phyloP scores from a whole-genome alignment of 2,888 invertebrate species.

The Sphaerophoria rueppellii region DNA sequence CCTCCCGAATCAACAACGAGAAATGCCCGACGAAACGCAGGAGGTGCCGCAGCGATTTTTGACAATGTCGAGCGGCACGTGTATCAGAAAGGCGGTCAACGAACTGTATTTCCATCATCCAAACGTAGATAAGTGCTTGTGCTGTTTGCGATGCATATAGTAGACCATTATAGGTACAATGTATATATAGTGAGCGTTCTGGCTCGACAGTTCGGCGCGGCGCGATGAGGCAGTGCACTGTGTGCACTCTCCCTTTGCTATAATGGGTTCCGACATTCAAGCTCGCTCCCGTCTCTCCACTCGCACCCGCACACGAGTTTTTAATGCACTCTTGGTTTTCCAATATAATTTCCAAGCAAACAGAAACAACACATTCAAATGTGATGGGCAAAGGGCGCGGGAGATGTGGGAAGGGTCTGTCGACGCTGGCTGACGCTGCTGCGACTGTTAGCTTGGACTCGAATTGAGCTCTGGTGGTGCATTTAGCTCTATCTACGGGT shows the following conservation, averaged over 20 bases:
- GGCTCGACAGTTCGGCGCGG: slow-evolving; percentile 9
- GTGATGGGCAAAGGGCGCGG: background rate
- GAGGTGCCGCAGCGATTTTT: slow-evolving; percentile 50
- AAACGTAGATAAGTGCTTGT: slow-evolving; percentile 24
- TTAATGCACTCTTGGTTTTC: slow-evolving; percentile 22
- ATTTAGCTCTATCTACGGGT: too few species aligned
- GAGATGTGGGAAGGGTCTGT: background rate
- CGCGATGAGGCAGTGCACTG: slow-evolving; percentile 7
- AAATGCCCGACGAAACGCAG: slow-evolving; percentile 31
- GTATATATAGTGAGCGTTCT: slow-evolving; percentile 3
- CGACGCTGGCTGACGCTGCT: background rate
- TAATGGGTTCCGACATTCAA: slow-evolving; percentile 23
- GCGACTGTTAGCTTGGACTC: background rate
- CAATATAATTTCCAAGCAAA: slow-evolving; percentile 3
- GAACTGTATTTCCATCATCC: slow-evolving; percentile 54
- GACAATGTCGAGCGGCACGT: slow-evolving; percentile 72
- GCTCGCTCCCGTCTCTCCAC: background rate
- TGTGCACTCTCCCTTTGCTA: slow-evolving; percentile 22
- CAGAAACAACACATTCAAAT: background rate
- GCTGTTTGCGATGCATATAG: background rate
- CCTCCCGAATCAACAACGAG: slow-evolving; percentile 35
- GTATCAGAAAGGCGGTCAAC: slow-evolving; percentile 69
- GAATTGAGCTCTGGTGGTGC: slow-evolving; percentile 3
- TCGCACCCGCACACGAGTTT: background rate
- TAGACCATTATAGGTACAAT: background rate